phyloP scores from a whole-genome alignment of 2,888 invertebrate species.

The Nemurella pictetii region DNA sequence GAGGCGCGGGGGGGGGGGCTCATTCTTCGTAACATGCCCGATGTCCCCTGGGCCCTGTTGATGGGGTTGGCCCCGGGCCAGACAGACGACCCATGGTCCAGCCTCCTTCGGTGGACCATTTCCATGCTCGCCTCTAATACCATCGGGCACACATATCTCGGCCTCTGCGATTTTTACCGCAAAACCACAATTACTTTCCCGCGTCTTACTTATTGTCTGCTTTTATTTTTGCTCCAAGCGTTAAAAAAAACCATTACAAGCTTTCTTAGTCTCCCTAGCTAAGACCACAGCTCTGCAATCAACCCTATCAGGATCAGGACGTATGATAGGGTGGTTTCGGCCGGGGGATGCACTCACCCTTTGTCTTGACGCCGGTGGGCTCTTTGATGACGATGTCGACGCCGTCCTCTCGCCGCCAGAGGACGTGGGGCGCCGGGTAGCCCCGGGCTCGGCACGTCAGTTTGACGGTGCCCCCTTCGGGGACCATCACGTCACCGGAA shows the following conservation, averaged over 20 bases:
- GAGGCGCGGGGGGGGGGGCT: background rate
- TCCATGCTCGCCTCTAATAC: background rate
- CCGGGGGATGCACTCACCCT: slow-evolving; percentile 54
- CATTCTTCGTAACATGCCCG: background rate
- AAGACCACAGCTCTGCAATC: background rate
- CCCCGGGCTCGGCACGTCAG: slow-evolving; percentile 71
- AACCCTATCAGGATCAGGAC: too few species aligned
- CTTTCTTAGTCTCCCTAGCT: background rate
- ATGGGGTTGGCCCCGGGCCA: slow-evolving; percentile 32
- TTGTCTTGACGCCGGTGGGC: slow-evolving; percentile 64
- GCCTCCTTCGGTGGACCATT: background rate
- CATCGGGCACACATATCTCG: background rate
- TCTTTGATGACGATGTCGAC: slow-evolving; percentile 77
- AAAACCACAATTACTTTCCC: background rate
- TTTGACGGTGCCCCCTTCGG: slow-evolving; percentile 71
- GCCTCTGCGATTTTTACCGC: background rate
- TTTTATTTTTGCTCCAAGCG: background rate
- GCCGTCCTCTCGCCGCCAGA: slow-evolving; percentile 84
- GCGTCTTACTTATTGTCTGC: background rate
- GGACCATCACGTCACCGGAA: slow-evolving; percentile 86
- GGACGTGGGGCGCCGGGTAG: slow-evolving; percentile 76
- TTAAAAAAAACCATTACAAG: background rate
- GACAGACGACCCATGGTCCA: slow-evolving; percentile 1
- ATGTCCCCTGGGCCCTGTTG: slow-evolving; percentile 30
- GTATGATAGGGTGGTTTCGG: too few species aligned